These are phyloP conservation scores for Sphaerophoria rueppellii DNA, from an alignment of 2,888 invertebrate species.

Conservation along the genomic window DNA sequence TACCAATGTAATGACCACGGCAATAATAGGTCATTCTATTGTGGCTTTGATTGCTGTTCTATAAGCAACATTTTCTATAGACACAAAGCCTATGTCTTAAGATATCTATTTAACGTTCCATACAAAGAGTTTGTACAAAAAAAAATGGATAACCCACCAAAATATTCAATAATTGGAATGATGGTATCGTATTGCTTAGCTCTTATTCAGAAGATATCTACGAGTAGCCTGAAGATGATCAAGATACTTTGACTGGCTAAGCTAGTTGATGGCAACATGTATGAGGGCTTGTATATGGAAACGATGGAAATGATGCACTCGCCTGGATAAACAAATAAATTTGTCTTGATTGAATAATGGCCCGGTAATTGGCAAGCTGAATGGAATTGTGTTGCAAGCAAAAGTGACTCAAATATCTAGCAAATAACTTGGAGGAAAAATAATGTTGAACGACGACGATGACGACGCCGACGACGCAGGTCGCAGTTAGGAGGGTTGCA, in stretches of 20 bases:
- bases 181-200: constrained; percentile 63
- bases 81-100: background rate
- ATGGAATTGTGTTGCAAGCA: constrained; percentile 83
- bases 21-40: constrained; percentile 69
- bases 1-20: constrained; percentile 71
- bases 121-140: background rate
- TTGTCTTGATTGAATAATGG: constrained; percentile 82
- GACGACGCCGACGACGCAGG: constrained; percentile 45
- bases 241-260: constrained; percentile 36
- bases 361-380: constrained; percentile 82
- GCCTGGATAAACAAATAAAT: constrained; percentile 82
- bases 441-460: too few species aligned
- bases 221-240: background rate
- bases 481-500: background rate
- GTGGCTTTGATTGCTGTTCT: constrained; percentile 29
- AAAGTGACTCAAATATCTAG: constrained; percentile 78
- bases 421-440: constrained; percentile 67
- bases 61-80: constrained; percentile 34
- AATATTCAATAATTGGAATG: constrained; percentile 65
- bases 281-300: constrained; percentile 60
- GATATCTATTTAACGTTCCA: background rate
- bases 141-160: constrained; percentile 56
- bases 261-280: background rate
- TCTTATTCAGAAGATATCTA: constrained; percentile 1
- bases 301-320: constrained; percentile 74